Conservation (phyloP, 2,888 invertebrate genomes). For the Melieria crassipennis region DNA sequence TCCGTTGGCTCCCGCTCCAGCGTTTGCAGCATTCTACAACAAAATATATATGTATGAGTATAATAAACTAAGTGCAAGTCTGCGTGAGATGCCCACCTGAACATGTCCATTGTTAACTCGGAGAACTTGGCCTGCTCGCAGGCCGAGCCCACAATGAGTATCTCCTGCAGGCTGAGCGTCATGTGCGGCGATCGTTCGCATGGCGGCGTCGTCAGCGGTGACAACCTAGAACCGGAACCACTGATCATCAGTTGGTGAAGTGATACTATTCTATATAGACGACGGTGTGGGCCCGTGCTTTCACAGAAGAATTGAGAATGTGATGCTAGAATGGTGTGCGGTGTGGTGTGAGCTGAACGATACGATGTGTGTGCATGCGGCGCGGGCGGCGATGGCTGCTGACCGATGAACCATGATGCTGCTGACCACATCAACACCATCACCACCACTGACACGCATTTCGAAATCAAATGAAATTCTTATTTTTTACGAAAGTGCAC, state of each 20-base stretch:
- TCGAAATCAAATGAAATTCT: conserved; percentile 42
- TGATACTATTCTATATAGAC: conserved; percentile 63
- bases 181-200: conserved; percentile 87
- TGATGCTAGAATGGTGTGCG: conserved; percentile 60
- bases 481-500: conserved; percentile 37
- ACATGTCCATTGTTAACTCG: conserved; percentile 98
- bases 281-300: conserved; percentile 67
- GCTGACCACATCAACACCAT: conserved; percentile 2
- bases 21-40: conserved; percentile 86
- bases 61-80: background rate
- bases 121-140: conserved; percentile 96
- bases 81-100: conserved; percentile 63
- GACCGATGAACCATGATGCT: background rate
- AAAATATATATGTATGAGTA: background rate
- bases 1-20: conserved; percentile 92
- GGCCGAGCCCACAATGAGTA: conserved; percentile 92
- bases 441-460: background rate
- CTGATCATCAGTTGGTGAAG: conserved; percentile 61
- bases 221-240: conserved; percentile 74
- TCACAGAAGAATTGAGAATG: conserved; percentile 65
- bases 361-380: conserved; percentile 38
- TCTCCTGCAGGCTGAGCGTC: conserved; percentile 90
- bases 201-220: conserved; percentile 84
- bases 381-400: conserved; percentile 17
- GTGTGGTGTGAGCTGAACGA: background rate